A percentile compares a stretch with the other conserved stretches of the same genome.
phyloP scores from a whole-genome alignment of 2,888 invertebrate genomes.

The Heteromyza rotundicornis region DNA sequence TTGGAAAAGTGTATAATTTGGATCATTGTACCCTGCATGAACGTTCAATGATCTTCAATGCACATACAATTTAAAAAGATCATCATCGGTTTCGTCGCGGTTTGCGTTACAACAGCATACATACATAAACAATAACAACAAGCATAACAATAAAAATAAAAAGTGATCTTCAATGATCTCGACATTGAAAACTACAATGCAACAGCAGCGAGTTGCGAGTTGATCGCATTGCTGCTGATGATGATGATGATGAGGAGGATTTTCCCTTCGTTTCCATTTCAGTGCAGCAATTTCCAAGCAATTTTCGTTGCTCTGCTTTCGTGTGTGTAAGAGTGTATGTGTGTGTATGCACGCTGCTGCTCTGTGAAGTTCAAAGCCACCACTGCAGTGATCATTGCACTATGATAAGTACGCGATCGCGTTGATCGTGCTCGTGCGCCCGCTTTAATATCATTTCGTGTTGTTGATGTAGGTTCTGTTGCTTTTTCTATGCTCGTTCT shows the following conservation, averaged over 20 bases:
- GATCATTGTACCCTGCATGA: constrained; percentile 37
- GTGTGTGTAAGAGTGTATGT: not conserved
- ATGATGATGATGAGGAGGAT: not conserved
- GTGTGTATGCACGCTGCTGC: constrained; percentile 21
- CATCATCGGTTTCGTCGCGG: not conserved
- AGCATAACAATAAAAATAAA: constrained; percentile 32
- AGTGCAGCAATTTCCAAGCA: not conserved
- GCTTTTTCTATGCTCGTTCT: not conserved
- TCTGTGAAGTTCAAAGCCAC: constrained; percentile 52
- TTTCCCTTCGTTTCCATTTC: constrained; percentile 1
- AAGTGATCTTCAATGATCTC: constrained; percentile 42
- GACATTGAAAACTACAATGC: constrained; percentile 43
- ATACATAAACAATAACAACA: not conserved
- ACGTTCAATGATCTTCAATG: constrained; percentile 50
- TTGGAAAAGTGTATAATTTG: too few species aligned
- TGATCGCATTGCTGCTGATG: not conserved
- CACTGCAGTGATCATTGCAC: constrained; percentile 25
- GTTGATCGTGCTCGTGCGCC: not conserved
- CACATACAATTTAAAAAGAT: constrained; percentile 16
- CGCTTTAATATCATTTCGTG: not conserved
- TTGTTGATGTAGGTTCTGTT: constrained; percentile 44
- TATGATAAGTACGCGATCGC: not conserved
- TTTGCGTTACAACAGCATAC: constrained; percentile 7
- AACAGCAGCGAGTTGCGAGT: not conserved
- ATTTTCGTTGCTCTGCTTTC: not conserved